phyloP scores from a whole-genome alignment of 2,113 vertebrate species.

The Ciconia stormi region DNA sequence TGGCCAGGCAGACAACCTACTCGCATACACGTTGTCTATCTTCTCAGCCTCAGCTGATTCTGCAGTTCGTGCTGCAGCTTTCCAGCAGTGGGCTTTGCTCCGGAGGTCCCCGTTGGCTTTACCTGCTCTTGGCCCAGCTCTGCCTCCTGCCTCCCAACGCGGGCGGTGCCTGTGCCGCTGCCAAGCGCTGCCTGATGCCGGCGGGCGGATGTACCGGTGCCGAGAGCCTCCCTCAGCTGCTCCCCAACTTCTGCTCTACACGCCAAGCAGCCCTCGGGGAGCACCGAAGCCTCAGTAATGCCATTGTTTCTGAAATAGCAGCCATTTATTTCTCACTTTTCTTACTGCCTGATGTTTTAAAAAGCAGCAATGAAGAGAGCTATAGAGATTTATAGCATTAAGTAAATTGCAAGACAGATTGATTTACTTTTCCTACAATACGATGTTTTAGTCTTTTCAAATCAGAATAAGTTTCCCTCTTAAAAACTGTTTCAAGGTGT shows the following conservation, averaged over 20 bases:
- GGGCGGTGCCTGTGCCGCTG: accelerated
- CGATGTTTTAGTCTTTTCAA: neutral
- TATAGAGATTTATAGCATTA: neutral
- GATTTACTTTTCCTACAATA: neutral
- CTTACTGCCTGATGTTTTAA: neutral
- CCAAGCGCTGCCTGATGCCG: accelerated
- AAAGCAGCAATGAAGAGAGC: neutral
- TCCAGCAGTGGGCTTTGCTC: neutral
- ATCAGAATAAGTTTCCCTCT: neutral
- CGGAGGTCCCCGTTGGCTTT: neutral
- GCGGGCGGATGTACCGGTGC: accelerated
- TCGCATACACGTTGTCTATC: neutral
- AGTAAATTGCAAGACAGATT: neutral
- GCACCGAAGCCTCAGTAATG: neutral
- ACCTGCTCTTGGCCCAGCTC: neutral
- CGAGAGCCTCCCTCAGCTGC: neutral
- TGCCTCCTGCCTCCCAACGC: neutral
- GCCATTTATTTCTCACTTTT: slow-evolving; percentile 20
- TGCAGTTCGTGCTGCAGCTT: neutral
- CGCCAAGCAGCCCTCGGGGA: neutral
- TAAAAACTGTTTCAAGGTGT: neutral
- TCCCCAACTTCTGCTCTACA: neutral
- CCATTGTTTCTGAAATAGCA: neutral
- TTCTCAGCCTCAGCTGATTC: neutral
- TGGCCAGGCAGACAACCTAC: neutral